Evolutionary conservation across 2,888 invertebrate genomes (phyloP).

Genomic region (Erebia epiphron): DNA sequence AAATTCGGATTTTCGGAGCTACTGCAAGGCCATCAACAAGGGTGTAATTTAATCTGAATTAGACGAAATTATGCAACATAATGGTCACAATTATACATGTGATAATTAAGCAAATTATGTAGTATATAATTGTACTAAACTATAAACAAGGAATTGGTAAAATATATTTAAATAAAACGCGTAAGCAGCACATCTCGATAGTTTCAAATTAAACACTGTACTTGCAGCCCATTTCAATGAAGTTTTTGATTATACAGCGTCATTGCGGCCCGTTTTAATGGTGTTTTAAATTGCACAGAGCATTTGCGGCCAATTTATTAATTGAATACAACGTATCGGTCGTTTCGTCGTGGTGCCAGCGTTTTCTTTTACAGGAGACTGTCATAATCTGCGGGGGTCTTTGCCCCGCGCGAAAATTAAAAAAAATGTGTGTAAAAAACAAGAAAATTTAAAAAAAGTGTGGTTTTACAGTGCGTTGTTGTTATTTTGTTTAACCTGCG

Average conservation of each 20-base stretch:
- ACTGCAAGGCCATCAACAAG: background rate
- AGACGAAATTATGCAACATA: background rate
- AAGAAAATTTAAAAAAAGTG: slow-evolving; percentile 28
- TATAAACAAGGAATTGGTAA: no score
- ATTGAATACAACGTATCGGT: background rate
- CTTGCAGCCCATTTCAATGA: no score
- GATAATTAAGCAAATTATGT: background rate
- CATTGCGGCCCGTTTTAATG: no score
- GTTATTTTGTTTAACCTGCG: slow-evolving; percentile 37
- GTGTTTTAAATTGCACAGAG: background rate
- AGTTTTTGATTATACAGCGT: no score
- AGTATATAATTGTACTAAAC: background rate
- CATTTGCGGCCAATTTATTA: background rate
- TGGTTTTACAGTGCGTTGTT: slow-evolving; percentile 47
- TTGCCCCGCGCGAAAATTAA: slow-evolving; percentile 38
- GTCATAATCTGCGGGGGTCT: slow-evolving; percentile 73
- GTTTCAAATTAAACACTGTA: no score
- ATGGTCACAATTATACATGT: background rate
- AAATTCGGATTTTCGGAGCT: background rate
- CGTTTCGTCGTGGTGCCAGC: slow-evolving; percentile 31
- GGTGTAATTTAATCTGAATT: background rate
- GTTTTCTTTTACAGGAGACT: slow-evolving; percentile 47
- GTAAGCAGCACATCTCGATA: no score
- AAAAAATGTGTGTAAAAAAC: slow-evolving; percentile 19
- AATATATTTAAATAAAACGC: no score